Conservation (phyloP, 2,113 vertebrate genomes). For the Astur gentilis region DNA sequence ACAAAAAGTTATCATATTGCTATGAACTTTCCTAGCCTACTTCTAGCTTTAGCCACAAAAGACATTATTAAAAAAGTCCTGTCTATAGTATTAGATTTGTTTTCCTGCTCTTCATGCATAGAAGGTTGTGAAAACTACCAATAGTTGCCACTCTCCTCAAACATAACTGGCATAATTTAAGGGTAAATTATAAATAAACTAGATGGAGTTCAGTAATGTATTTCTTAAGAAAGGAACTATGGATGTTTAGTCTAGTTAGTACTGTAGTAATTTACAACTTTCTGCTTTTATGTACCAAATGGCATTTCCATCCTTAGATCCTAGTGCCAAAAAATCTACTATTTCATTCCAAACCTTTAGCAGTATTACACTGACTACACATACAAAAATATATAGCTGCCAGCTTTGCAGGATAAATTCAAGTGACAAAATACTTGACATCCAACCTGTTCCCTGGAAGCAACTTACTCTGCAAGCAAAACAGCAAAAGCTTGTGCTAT, state of each 20-base stretch:
- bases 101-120: background rate
- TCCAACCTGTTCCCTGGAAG: background rate
- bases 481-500: background rate
- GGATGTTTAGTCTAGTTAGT: background rate
- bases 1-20: background rate
- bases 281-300: conserved; percentile 2
- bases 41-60: background rate
- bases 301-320: background rate
- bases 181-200: background rate
- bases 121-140: background rate
- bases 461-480: background rate
- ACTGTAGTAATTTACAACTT: conserved; percentile 13
- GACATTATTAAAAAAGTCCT: background rate
- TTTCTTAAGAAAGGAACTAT: background rate
- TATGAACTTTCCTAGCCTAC: background rate
- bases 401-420: background rate
- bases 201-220: background rate
- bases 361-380: background rate
- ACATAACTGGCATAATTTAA: background rate
- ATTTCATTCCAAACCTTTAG: background rate
- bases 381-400: background rate
- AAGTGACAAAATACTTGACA: background rate
- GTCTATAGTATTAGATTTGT: background rate
- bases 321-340: background rate
- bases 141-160: background rate